A percentile compares a stretch with the other conserved stretches of the same genome.
phyloP scores from a whole-genome alignment of 2,113 vertebrate genomes.

The Heterochromis multidens region DNA sequence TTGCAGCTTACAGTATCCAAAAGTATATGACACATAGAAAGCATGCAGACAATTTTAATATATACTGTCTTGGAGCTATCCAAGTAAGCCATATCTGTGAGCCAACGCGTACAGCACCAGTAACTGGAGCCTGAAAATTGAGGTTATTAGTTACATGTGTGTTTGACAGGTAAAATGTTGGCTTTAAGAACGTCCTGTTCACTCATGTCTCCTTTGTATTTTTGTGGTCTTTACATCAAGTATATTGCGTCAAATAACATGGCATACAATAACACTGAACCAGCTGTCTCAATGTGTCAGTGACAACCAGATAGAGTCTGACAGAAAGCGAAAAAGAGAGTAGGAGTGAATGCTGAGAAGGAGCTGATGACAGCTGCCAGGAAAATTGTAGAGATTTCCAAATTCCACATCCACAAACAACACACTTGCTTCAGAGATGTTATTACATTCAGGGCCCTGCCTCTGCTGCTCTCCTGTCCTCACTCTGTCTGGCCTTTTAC shows the following conservation, averaged over 20 bases:
- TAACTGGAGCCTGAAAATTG: not conserved
- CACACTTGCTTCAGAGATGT: constrained; percentile 54
- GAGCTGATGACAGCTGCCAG: constrained; percentile 50
- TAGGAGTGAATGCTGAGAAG: constrained; percentile 20
- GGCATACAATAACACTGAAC: not conserved
- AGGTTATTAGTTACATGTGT: not conserved
- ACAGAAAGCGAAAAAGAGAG: constrained; percentile 20
- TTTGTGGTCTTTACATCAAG: not conserved
- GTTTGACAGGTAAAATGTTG: not conserved
- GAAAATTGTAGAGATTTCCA: constrained; percentile 68
- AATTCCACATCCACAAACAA: constrained; percentile 73
- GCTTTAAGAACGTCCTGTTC: not conserved
- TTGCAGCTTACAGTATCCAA: not conserved
- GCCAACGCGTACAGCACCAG: not conserved
- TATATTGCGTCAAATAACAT: not conserved
- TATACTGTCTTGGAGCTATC: not conserved
- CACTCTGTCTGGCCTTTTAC: not conserved
- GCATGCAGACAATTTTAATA: not conserved
- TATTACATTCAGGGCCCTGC: constrained; percentile 34
- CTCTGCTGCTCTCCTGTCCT: not conserved
- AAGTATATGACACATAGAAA: not conserved
- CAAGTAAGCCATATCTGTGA: not conserved
- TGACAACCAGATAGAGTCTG: not conserved
- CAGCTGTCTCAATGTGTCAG: constrained; percentile 16
- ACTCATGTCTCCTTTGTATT: not conserved